phyloP scores from a whole-genome alignment of 2,797 vertebrate genomes.

The Periparus ater region DNA sequence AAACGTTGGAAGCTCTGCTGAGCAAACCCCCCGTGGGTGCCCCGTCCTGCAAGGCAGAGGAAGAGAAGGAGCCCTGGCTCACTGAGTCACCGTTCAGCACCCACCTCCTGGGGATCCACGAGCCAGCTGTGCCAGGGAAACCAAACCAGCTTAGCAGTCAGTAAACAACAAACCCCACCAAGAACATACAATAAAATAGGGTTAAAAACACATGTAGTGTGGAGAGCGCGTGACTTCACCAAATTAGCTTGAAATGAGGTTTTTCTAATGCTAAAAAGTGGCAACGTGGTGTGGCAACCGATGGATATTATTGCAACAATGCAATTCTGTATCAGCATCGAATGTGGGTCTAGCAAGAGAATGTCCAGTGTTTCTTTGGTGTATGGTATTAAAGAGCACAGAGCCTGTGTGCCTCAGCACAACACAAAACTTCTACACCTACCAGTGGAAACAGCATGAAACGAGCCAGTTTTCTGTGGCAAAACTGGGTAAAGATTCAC shows the following conservation, averaged over 20 bases:
- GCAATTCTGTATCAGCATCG: not conserved
- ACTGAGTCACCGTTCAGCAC: not conserved
- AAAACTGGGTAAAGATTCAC: slow-evolving; percentile 8
- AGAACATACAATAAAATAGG: not conserved
- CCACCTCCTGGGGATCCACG: accelerated
- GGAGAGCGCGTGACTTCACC: not conserved
- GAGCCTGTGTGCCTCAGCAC: slow-evolving; percentile 20
- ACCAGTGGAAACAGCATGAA: not conserved
- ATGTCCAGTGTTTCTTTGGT: slow-evolving; percentile 74
- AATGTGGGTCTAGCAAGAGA: not conserved
- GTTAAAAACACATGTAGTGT: not conserved
- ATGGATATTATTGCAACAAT: slow-evolving; percentile 33
- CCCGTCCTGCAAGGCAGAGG: not conserved
- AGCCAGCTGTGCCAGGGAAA: not conserved
- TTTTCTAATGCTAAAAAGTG: not conserved
- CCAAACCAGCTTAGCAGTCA: not conserved
- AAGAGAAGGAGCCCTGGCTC: not conserved
- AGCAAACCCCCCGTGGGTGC: not conserved
- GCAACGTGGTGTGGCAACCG: not conserved
- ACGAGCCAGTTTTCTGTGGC: not conserved
- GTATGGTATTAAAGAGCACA: slow-evolving; percentile 40
- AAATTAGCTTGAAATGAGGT: not conserved
- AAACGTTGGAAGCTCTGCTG: not conserved
- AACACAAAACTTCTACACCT: not conserved
- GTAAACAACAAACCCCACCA: not conserved